phyloP scores from a whole-genome alignment of 2,888 invertebrate species.

The Azorinus chamasolen region DNA sequence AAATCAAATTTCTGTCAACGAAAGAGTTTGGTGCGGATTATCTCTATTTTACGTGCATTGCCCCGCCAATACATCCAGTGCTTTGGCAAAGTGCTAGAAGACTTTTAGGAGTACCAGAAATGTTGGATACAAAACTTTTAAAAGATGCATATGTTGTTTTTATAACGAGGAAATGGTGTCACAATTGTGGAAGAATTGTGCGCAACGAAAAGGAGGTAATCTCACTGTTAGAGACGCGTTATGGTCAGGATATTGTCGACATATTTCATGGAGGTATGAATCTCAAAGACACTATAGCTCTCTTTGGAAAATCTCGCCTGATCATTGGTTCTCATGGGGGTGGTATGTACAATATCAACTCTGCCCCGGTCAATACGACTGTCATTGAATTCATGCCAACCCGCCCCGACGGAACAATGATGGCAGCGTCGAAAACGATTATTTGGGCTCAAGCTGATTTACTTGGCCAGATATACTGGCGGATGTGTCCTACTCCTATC shows the following conservation, averaged over 20 bases:
- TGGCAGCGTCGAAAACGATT: constrained; percentile 23
- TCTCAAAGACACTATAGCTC: constrained; percentile 4
- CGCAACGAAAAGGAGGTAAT: constrained; percentile 15
- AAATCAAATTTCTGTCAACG: constrained; percentile 8
- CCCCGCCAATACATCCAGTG: constrained; percentile 36
- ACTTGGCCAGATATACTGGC: constrained; percentile 29
- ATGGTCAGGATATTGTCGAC: constrained; percentile 10
- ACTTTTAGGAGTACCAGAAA: constrained; percentile 4
- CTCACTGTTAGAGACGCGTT: constrained; percentile 13
- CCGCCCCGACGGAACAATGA: constrained; percentile 7
- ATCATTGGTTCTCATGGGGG: constrained; percentile 32
- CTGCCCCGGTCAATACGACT: constrained; percentile 17
- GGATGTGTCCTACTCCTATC: constrained; percentile 3
- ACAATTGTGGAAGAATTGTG: constrained; percentile 23
- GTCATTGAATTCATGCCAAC: constrained; percentile 43
- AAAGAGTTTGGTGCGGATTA: constrained; percentile 24
- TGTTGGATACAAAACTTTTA: neutral
- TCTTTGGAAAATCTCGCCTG: constrained; percentile 22
- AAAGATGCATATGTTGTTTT: constrained; percentile 9
- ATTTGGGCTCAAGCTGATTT: constrained; percentile 28
- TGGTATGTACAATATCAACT: constrained; percentile 31
- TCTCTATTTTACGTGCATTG: constrained; percentile 22
- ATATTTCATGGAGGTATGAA: constrained; percentile 14
- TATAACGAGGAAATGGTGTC: constrained; percentile 29
- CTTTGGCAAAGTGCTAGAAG: constrained; percentile 33